These are phyloP conservation scores for Calosoma granatense DNA, from an alignment of 1,140 invertebrate genomes.

Conservation along the genomic window DNA sequence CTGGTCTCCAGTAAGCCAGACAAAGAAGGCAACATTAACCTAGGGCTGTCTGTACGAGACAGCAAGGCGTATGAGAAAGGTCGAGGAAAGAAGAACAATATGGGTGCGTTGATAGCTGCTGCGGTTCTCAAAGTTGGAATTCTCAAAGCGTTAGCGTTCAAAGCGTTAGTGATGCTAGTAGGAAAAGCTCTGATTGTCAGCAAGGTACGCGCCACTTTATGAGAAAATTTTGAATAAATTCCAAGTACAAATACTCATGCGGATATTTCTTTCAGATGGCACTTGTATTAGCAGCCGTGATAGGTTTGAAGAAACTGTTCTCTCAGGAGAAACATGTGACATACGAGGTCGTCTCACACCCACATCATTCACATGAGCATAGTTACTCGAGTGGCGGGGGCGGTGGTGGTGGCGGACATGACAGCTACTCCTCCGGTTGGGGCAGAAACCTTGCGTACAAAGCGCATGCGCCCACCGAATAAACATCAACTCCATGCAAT, in stretches of 20 bases:
- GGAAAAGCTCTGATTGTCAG: constrained; percentile 73
- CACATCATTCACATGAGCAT: constrained; percentile 45
- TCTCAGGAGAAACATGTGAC: constrained; percentile 63
- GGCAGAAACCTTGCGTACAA: constrained; percentile 52
- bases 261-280: constrained; percentile 43
- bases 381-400: constrained; percentile 45
- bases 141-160: constrained; percentile 66
- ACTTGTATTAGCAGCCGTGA: constrained; percentile 62
- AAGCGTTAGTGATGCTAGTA: constrained; percentile 67
- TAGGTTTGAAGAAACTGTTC: constrained; percentile 73
- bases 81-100: constrained; percentile 59
- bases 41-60: constrained; percentile 59
- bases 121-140: constrained; percentile 69
- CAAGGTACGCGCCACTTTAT: constrained; percentile 48
- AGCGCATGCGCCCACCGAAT: constrained; percentile 38
- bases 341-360: constrained; percentile 60
- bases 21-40: constrained; percentile 55
- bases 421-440: constrained; percentile 21
- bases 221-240: too few relatives aligned
- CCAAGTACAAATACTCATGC: too few relatives aligned
- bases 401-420: constrained; percentile 44
- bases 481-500: neutral
- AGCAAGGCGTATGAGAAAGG: constrained; percentile 46
- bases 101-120: constrained; percentile 62
- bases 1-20: constrained; percentile 58